These are phyloP conservation scores for Anarhynchus alexandrinus DNA, from an alignment of 2,113 vertebrate genomes.

Conservation along the genomic window DNA sequence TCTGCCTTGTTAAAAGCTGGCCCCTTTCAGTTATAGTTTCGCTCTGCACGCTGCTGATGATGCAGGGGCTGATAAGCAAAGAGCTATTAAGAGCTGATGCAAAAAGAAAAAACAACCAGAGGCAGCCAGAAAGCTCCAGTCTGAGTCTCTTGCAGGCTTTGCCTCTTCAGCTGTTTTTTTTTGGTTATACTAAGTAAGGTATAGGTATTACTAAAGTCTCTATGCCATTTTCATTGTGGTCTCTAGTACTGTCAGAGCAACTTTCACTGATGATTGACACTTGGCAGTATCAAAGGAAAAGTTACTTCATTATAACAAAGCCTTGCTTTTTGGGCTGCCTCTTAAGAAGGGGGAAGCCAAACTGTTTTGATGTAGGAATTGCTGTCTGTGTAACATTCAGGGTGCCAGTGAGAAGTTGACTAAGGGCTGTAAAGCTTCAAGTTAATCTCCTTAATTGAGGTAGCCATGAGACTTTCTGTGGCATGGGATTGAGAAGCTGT, in stretches of 20 bases:
- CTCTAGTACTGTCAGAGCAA: neutral
- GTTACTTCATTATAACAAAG: neutral
- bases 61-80: neutral
- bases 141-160: neutral
- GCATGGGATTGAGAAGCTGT: neutral
- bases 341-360: neutral
- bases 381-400: neutral
- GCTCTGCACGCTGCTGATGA: neutral
- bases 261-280: neutral
- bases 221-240: fast-evolving
- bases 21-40: neutral
- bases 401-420: neutral
- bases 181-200: neutral
- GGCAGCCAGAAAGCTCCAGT: neutral
- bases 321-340: neutral
- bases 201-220: neutral
- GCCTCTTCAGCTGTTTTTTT: neutral
- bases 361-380: neutral
- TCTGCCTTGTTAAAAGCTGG: neutral
- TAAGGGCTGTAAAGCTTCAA: neutral
- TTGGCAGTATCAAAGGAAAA: neutral
- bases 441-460: neutral
- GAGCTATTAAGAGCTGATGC: neutral
- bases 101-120: neutral
- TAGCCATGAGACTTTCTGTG: neutral